Evolutionary conservation across 2,888 invertebrate genomes (phyloP).

Genomic region (Mesopsocus fuscifrons): DNA sequence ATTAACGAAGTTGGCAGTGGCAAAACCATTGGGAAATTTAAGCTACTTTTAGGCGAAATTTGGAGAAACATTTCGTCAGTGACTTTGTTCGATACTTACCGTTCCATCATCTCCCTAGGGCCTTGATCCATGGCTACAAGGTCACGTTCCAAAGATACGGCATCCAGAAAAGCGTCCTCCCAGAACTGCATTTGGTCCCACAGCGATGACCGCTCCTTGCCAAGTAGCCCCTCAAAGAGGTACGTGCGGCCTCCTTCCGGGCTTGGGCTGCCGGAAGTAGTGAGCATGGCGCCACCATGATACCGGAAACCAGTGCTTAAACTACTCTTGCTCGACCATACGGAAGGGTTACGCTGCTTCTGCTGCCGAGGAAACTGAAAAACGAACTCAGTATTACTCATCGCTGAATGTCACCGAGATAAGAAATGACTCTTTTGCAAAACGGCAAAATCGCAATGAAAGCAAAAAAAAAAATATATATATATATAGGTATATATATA

Average conservation of each 20-base stretch:
- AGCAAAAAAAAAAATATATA: no score
- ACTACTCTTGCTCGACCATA: slow-evolving; percentile 85
- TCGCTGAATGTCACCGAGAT: no score
- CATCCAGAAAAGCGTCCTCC: slow-evolving; percentile 98
- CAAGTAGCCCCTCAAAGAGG: slow-evolving; percentile 58
- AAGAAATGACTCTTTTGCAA: no score
- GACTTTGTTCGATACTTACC: no score
- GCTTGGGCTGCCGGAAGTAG: slow-evolving; percentile 64
- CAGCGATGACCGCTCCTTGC: slow-evolving; percentile 65
- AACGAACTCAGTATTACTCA: no score
- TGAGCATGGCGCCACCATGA: slow-evolving; percentile 66
- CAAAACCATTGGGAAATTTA: no score
- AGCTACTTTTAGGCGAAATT: no score
- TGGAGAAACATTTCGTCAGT: no score
- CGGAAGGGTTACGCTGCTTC: slow-evolving; percentile 67
- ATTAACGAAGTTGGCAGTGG: no score
- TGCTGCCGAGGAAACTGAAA: slow-evolving; percentile 45
- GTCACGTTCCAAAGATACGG: slow-evolving; percentile 91
- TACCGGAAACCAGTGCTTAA: slow-evolving; percentile 73
- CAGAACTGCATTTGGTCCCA: slow-evolving; percentile 99
- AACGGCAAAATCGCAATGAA: no score
- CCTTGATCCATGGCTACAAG: slow-evolving; percentile 99
- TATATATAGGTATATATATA: no score
- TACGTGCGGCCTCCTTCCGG: slow-evolving; percentile 81
- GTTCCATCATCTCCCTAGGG: slow-evolving; percentile 96